These are phyloP conservation scores for Iphiclides podalirius DNA, from an alignment of 2,888 invertebrate genomes.

Conservation along the genomic window DNA sequence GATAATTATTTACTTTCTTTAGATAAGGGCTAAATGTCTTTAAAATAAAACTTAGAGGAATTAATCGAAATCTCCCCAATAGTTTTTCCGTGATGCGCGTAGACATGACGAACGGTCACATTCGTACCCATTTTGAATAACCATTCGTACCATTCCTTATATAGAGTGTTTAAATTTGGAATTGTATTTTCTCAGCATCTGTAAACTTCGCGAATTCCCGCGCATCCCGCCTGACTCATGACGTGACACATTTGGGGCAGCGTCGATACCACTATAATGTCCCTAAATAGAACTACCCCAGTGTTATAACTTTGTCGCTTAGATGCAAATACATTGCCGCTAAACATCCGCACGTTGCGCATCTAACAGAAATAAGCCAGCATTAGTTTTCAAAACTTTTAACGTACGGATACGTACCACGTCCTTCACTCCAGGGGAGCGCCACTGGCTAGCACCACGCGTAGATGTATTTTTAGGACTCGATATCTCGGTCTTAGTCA, in stretches of 20 bases:
- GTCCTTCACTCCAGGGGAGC: conserved; percentile 44
- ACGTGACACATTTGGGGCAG: conserved; percentile 65
- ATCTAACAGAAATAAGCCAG: background rate
- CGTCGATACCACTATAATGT: conserved; percentile 41
- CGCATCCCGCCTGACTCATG: conserved; percentile 54
- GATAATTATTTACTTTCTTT: no score
- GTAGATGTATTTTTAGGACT: conserved; percentile 58
- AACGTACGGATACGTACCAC: conserved; percentile 8
- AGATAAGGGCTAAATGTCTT: no score
- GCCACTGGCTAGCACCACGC: conserved; percentile 50
- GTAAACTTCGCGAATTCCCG: conserved; percentile 37
- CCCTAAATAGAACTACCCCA: conserved; percentile 28
- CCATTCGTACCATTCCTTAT: no score
- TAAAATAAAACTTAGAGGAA: no score
- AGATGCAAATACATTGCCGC: conserved; percentile 24
- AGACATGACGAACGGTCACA: no score
- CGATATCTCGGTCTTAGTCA: conserved; percentile 59
- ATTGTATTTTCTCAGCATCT: conserved; percentile 18
- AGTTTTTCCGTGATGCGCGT: no score
- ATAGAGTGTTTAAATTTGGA: background rate
- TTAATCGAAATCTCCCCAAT: no score
- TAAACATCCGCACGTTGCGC: background rate
- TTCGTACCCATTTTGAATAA: no score
- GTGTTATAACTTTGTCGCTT: background rate
- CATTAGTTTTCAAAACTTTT: conserved; percentile 16